phyloP scores from a whole-genome alignment of 2,113 vertebrate species.

The Meles meles region DNA sequence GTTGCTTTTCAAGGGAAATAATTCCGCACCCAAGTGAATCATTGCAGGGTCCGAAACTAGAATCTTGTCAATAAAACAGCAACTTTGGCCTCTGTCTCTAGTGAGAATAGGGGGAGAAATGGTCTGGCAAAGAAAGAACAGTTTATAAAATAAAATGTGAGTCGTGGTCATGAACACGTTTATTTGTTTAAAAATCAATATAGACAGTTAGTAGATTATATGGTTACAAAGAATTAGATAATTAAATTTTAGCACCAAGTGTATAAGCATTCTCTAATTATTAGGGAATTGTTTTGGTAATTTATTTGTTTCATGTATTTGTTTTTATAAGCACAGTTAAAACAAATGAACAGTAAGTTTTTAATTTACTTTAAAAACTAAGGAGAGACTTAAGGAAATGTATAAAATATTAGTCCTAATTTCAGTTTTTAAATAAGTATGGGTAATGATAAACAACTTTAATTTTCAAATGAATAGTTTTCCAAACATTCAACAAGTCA shows the following conservation, averaged over 20 bases:
- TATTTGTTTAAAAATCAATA: constrained; percentile 33
- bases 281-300: not conserved
- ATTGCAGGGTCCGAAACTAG: constrained; percentile 65
- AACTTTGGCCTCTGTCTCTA: constrained; percentile 60
- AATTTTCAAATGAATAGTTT: not conserved
- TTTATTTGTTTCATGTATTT: not conserved
- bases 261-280: not conserved
- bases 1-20: constrained; percentile 71
- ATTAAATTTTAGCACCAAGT: not conserved
- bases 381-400: not conserved
- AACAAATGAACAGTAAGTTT: not conserved
- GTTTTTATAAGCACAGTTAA: not conserved
- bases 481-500: not conserved
- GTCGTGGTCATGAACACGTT: not conserved
- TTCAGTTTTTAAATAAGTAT: not conserved
- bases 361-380: not conserved
- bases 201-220: not conserved
- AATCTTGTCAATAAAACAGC: constrained; percentile 70
- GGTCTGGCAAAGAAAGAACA: not conserved
- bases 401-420: not conserved
- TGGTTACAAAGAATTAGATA: not conserved
- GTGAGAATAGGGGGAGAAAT: not conserved
- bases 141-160: constrained; percentile 35
- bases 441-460: not conserved
- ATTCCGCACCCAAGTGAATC: constrained; percentile 72